These are phyloP conservation scores for Mus musculus DNA, from an alignment of 2,113 vertebrate genomes.

Conservation along the genomic window DNA sequence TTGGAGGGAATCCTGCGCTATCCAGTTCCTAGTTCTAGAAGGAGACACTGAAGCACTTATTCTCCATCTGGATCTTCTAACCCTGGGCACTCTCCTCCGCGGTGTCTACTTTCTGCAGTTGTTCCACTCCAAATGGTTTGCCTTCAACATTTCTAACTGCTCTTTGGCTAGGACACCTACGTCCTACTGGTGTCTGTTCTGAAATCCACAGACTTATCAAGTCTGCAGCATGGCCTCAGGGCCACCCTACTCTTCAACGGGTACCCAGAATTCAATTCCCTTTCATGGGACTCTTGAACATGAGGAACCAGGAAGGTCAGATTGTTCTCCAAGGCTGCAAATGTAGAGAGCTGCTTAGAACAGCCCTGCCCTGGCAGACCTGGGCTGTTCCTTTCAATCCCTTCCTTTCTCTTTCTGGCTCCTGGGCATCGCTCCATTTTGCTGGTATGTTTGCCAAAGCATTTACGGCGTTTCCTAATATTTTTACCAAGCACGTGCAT, in stretches of 20 bases:
- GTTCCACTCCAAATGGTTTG: neutral
- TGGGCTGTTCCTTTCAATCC: neutral
- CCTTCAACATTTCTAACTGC: fast-evolving
- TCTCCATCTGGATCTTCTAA: neutral
- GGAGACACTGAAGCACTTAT: neutral
- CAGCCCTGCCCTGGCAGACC: neutral
- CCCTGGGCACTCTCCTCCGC: fast-evolving
- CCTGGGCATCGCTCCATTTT: neutral
- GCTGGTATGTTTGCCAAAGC: neutral
- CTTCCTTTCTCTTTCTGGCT: neutral
- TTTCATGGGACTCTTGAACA: neutral
- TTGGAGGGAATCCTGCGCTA: neutral
- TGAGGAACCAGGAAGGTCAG: neutral
- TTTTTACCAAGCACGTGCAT: neutral
- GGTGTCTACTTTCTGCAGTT: neutral
- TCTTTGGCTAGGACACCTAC: neutral
- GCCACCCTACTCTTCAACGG: neutral
- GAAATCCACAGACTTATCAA: neutral
- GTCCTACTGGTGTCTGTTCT: neutral
- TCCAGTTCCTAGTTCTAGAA: neutral
- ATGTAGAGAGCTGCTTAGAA: fast-evolving
- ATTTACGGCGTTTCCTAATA: neutral
- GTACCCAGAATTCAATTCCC: neutral
- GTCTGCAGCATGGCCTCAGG: neutral
- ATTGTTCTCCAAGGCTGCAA: neutral